Evolutionary conservation across 2,888 invertebrate species (phyloP).

Genomic region (Urechis unicinctus): DNA sequence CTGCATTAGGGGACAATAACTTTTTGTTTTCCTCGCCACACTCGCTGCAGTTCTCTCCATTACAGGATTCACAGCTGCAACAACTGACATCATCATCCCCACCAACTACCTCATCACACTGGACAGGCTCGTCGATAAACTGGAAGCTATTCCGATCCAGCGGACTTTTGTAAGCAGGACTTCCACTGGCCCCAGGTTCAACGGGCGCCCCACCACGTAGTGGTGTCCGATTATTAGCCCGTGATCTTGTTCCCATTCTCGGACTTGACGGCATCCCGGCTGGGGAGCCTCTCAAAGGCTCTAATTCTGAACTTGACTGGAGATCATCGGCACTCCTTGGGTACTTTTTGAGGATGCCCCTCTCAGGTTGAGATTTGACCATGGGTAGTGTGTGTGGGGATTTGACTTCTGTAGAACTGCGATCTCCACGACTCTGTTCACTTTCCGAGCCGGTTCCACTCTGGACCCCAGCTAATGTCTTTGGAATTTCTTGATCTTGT

Average conservation of each 20-base stretch:
- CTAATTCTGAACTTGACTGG: neutral
- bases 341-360: conserved; percentile 41
- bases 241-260: neutral
- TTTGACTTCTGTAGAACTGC: conserved; percentile 14
- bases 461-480: conserved; percentile 8
- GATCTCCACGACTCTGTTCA: conserved; percentile 13
- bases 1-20: too few relatives aligned
- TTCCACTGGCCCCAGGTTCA: neutral
- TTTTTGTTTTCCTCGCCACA: too few relatives aligned
- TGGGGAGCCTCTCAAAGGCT: neutral
- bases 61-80: neutral
- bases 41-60: neutral
- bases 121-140: neutral
- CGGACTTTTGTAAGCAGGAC: neutral
- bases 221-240: too few relatives aligned
- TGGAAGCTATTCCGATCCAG: neutral
- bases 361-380: conserved; percentile 36
- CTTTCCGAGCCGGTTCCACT: conserved; percentile 9
- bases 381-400: conserved; percentile 10
- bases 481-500: conserved; percentile 26
- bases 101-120: too few relatives aligned
- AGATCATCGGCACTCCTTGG: conserved; percentile 6
- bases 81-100: neutral
- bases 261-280: neutral
- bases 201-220: too few relatives aligned